Percentiles rank a stretch among this genome's conserved stretches.
Evolutionary conservation across 1,140 invertebrate genomes (phyloP).

Genomic region (Microplitis mediator): DNA sequence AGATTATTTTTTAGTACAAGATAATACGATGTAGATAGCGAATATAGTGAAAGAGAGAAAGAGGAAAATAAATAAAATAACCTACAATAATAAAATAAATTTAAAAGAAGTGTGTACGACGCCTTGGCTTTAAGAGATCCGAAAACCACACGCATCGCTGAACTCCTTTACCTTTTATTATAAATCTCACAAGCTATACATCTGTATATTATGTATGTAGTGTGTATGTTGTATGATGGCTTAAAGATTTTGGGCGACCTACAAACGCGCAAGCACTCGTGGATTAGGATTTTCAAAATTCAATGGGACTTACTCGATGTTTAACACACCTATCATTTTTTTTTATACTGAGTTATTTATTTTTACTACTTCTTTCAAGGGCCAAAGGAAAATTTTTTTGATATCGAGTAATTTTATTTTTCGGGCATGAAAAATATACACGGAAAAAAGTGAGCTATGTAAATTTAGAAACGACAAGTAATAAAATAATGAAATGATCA

Average conservation of each 20-base stretch:
- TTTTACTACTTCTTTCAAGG: too few relatives aligned
- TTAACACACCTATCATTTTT: constrained; percentile 31
- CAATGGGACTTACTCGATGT: constrained; percentile 34
- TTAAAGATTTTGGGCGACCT: constrained; percentile 16
- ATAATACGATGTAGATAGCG: neutral
- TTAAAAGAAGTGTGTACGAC: constrained; percentile 15
- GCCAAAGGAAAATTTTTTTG: too few relatives aligned
- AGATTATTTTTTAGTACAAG: neutral
- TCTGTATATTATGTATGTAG: neutral
- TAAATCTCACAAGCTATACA: neutral
- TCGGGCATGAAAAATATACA: too few relatives aligned
- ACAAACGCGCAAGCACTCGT: constrained; percentile 33
- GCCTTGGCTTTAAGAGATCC: constrained; percentile 20
- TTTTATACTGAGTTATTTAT: too few relatives aligned
- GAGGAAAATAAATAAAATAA: constrained; percentile 5
- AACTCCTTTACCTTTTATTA: constrained; percentile 12
- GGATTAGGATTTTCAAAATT: constrained; percentile 31
- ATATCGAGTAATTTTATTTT: too few relatives aligned
- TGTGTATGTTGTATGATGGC: neutral
- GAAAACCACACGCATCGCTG: constrained; percentile 29
- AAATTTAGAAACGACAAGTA: too few relatives aligned
- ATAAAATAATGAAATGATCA: too few relatives aligned
- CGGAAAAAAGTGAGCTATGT: too few relatives aligned
- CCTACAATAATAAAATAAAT: neutral
- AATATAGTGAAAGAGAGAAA: neutral